A percentile compares a stretch with the other conserved stretches of the same genome.
Evolutionary conservation across 2,888 invertebrate species (phyloP).

Genomic region (Hirtodrosophila histrioides): DNA sequence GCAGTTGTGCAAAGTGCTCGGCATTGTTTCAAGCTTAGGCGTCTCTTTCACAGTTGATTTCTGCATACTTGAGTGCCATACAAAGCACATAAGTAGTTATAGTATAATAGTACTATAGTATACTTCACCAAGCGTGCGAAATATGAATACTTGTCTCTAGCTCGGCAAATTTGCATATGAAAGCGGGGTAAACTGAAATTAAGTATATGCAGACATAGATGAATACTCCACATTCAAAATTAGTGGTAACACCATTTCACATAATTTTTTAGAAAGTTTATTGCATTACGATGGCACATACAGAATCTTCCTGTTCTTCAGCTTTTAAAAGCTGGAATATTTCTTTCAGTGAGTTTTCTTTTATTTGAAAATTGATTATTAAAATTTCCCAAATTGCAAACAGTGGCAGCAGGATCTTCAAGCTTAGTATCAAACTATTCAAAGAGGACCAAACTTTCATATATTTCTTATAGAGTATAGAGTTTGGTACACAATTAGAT

Average conservation of each 20-base stretch:
- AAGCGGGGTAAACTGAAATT: constrained; percentile 29
- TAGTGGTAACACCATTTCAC: constrained; percentile 2
- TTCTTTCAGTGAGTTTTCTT: too few relatives aligned
- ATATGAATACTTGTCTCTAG: constrained; percentile 36
- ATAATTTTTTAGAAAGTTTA: background rate
- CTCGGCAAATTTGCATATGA: constrained; percentile 45
- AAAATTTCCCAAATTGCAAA: too few relatives aligned
- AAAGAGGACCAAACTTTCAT: too few relatives aligned
- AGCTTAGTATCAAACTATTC: too few relatives aligned
- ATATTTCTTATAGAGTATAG: too few relatives aligned
- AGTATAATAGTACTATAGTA: background rate
- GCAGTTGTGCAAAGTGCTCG: constrained; percentile 61
- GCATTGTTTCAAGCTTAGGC: constrained; percentile 65
- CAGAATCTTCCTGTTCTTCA: too few relatives aligned
- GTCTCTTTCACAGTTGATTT: constrained; percentile 47
- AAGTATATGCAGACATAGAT: constrained; percentile 9
- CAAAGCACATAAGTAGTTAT: constrained; percentile 3
- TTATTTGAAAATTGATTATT: too few relatives aligned
- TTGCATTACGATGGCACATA: too few relatives aligned
- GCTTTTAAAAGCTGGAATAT: too few relatives aligned
- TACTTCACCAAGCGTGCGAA: constrained; percentile 37
- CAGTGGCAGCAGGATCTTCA: too few relatives aligned
- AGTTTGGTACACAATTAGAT: too few relatives aligned
- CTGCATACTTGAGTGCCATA: constrained; percentile 34
- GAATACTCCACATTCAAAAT: constrained; percentile 4